phyloP scores from a whole-genome alignment of 2,113 vertebrate genomes.

The Elanus axillaris region DNA sequence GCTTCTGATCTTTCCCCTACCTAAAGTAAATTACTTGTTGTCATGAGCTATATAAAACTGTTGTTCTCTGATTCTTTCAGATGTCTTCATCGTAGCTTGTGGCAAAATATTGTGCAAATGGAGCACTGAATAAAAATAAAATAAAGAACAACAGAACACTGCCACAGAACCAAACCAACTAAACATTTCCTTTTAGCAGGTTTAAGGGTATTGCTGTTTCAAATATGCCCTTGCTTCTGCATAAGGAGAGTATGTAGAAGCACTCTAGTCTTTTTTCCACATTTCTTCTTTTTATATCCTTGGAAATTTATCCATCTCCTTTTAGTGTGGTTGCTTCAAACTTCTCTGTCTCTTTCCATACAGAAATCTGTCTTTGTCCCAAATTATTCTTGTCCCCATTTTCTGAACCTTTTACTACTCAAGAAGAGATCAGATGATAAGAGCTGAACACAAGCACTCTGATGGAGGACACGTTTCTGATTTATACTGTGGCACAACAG shows the following conservation, averaged over 20 bases:
- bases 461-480: not conserved
- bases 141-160: not conserved
- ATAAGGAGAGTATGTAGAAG: not conserved
- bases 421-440: constrained; percentile 25
- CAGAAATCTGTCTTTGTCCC: constrained; percentile 9
- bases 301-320: not conserved
- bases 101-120: not conserved
- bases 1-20: not conserved
- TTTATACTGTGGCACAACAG: constrained; percentile 11
- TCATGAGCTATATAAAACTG: not conserved
- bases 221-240: not conserved
- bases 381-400: constrained; percentile 19
- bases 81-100: rapidly evolving
- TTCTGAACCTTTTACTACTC: constrained; percentile 32
- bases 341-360: not conserved
- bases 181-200: not conserved
- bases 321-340: not conserved
- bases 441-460: constrained; percentile 16
- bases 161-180: not conserved
- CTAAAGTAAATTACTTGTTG: not conserved
- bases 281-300: not conserved
- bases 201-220: not conserved
- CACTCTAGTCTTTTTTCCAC: not conserved
- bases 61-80: not conserved
- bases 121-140: not conserved